These are phyloP conservation scores for Camelus bactrianus DNA, from an alignment of 2,113 vertebrate species.

Conservation along the genomic window DNA sequence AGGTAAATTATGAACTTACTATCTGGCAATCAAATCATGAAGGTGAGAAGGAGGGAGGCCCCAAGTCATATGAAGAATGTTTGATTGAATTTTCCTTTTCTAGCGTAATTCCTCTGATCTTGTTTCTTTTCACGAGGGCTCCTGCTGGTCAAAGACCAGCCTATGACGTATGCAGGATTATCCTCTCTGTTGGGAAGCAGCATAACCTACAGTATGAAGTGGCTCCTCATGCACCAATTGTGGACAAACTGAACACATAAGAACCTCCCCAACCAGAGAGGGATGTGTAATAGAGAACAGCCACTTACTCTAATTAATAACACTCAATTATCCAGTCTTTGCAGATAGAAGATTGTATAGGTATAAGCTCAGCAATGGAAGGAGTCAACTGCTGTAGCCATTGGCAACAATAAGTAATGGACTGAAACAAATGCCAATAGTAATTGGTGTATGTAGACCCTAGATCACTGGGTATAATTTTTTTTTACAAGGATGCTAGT, in stretches of 20 bases:
- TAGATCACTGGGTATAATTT: not conserved
- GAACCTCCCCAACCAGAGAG: not conserved
- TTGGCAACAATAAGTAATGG: slow-evolving; percentile 19
- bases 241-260: not conserved
- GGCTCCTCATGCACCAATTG: not conserved
- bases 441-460: not conserved
- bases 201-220: not conserved
- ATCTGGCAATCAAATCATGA: not conserved
- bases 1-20: slow-evolving; percentile 5
- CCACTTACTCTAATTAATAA: not conserved
- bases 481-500: not conserved
- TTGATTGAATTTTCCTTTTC: not conserved
- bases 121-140: not conserved
- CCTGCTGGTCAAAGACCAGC: not conserved
- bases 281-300: not conserved
- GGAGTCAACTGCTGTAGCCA: not conserved
- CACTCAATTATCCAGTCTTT: not conserved
- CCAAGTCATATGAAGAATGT: not conserved
- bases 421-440: slow-evolving; percentile 24
- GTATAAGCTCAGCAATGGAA: not conserved
- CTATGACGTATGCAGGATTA: not conserved
- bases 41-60: not conserved
- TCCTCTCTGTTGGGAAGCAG: not conserved
- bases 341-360: not conserved
- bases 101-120: not conserved